A percentile compares a stretch with the other conserved stretches of the same genome.
Conservation (phyloP, 2,797 vertebrate species). For the Pteronotus mesoamericanus region DNA sequence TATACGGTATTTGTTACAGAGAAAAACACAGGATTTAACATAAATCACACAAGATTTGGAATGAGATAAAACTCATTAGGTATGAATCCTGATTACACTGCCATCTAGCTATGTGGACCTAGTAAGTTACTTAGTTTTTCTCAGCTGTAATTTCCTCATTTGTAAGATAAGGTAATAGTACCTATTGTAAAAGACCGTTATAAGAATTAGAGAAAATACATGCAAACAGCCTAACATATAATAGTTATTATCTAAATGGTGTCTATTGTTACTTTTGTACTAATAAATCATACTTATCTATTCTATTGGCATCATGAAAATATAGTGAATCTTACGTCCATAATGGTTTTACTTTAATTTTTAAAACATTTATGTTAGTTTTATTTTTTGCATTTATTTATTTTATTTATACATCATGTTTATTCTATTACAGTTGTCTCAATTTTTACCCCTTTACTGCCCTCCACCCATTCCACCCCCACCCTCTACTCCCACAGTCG, state of each 20-base stretch:
- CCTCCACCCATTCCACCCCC: no score
- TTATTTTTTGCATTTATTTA: no score
- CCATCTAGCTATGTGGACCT: not conserved
- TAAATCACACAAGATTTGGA: not conserved
- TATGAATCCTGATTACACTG: not conserved
- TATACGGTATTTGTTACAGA: not conserved
- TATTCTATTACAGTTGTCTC: no score
- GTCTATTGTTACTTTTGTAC: not conserved
- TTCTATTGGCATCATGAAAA: not conserved
- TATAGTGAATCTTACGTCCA: not conserved
- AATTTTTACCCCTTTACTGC: no score
- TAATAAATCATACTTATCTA: not conserved
- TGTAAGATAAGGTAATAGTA: not conserved
- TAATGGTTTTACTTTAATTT: not conserved
- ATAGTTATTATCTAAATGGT: not conserved
- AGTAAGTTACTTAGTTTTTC: not conserved
- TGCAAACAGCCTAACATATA: not conserved
- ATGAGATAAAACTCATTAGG: not conserved
- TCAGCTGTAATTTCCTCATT: not conserved
- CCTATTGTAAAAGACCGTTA: not conserved
- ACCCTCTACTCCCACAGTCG: no score
- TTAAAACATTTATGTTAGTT: not conserved
- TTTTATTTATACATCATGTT: no score
- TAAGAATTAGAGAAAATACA: not conserved
- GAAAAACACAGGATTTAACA: not conserved